Conservation (phyloP, 2,113 vertebrate genomes). For the Phainopepla nitens region DNA sequence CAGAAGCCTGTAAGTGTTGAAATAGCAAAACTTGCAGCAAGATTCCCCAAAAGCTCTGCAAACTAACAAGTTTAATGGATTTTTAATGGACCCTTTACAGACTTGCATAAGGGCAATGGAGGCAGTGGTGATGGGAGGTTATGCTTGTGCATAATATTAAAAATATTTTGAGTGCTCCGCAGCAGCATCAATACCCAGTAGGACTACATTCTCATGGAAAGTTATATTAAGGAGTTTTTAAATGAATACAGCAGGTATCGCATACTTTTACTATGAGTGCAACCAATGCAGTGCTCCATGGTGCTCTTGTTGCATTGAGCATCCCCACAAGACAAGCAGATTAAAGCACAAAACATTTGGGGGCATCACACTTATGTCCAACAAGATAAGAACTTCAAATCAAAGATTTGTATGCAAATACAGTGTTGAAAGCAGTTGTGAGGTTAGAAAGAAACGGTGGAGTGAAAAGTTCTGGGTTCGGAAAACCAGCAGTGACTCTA, state of each 20-base stretch:
- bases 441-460: not conserved
- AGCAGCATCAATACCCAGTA: not conserved
- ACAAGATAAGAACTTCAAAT: not conserved
- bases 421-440: not conserved
- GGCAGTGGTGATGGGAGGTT: slow-evolving; percentile 1
- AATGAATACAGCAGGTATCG: not conserved
- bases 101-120: slow-evolving; percentile 10
- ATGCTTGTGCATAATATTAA: slow-evolving; percentile 40
- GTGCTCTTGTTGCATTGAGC: not conserved
- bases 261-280: not conserved
- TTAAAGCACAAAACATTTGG: not conserved
- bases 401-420: not conserved
- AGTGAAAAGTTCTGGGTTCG: not conserved
- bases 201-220: slow-evolving; percentile 16
- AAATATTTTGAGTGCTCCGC: slow-evolving; percentile 38
- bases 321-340: not conserved
- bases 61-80: slow-evolving; percentile 63
- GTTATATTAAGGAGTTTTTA: slow-evolving; percentile 3
- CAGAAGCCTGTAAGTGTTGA: slow-evolving; percentile 7
- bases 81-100: slow-evolving; percentile 59
- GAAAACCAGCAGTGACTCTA: not conserved
- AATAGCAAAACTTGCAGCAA: slow-evolving; percentile 37
- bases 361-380: not conserved
- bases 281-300: not conserved
- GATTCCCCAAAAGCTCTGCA: slow-evolving; percentile 41